Conservation (phyloP, 2,797 vertebrate genomes). For the Craterocephalus amniculus region DNA sequence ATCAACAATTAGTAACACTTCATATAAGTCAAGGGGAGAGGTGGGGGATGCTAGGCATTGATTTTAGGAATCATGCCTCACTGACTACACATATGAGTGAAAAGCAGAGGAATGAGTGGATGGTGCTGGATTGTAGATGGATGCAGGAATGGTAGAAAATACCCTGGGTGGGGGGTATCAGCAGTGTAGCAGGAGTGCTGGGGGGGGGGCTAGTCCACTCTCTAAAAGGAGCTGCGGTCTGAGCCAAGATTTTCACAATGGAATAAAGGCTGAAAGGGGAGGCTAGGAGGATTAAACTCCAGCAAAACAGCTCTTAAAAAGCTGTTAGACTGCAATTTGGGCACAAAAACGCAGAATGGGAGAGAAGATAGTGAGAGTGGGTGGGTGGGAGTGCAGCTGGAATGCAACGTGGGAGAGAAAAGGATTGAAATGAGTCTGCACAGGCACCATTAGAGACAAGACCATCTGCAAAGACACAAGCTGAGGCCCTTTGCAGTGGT, state of each 20-base stretch:
- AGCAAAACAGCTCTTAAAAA: constrained; percentile 87
- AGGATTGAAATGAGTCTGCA: constrained; percentile 37
- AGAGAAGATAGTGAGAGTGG: constrained; percentile 61
- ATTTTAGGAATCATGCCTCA: constrained; percentile 74
- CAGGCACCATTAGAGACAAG: constrained; percentile 34
- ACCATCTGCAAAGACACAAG: constrained; percentile 50
- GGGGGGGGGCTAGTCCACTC: constrained; percentile 58
- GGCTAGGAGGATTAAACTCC: constrained; percentile 83
- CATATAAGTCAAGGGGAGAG: constrained; percentile 68
- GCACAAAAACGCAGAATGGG: constrained; percentile 73
- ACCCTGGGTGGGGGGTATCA: constrained; percentile 58
- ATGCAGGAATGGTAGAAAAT: constrained; percentile 53
- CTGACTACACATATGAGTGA: constrained; percentile 57
- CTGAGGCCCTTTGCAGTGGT: constrained; percentile 27
- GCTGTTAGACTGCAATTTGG: constrained; percentile 86
- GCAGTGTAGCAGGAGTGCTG: constrained; percentile 16
- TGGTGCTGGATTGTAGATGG: constrained; percentile 53
- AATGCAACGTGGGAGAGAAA: constrained; percentile 61
- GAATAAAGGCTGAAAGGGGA: constrained; percentile 81
- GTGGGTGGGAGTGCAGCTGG: constrained; percentile 63
- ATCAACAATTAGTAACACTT: constrained; percentile 82
- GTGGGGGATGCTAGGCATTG: constrained; percentile 67
- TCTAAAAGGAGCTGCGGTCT: constrained; percentile 71
- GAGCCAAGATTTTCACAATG: constrained; percentile 85
- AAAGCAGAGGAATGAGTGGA: constrained; percentile 63